phyloP scores from a whole-genome alignment of 2,888 invertebrate species.

The Malthinus flaveolus region DNA sequence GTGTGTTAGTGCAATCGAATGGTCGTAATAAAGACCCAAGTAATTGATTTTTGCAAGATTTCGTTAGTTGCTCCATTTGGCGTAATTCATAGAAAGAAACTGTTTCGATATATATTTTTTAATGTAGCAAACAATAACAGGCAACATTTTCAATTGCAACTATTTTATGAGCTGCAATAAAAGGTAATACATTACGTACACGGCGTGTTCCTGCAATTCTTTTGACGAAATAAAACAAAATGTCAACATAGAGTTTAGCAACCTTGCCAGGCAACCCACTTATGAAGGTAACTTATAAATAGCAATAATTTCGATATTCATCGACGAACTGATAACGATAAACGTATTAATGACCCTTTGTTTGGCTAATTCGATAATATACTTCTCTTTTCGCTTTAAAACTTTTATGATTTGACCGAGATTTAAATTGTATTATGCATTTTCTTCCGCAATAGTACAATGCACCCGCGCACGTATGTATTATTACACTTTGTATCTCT shows the following conservation, averaged over 20 bases:
- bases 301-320: conserved; percentile 18
- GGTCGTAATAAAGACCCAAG: neutral
- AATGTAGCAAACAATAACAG: conserved; percentile 11
- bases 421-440: conserved; percentile 26
- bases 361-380: conserved; percentile 3
- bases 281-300: conserved; percentile 16
- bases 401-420: conserved; percentile 25
- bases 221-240: conserved; percentile 23
- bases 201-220: conserved; percentile 12
- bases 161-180: conserved; percentile 11
- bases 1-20: no score
- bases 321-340: conserved; percentile 21
- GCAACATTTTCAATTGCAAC: conserved; percentile 7
- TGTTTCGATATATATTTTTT: conserved; percentile 1
- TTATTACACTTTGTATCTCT: conserved; percentile 58
- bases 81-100: neutral
- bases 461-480: conserved; percentile 50
- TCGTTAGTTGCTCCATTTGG: conserved; percentile 9
- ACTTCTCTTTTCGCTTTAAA: conserved; percentile 6
- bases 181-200: conserved; percentile 11
- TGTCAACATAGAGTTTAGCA: conserved; percentile 22
- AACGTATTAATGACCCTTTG: conserved; percentile 20
- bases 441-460: conserved; percentile 33
- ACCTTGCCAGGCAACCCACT: conserved; percentile 23
- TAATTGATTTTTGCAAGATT: conserved; percentile 7